These are phyloP conservation scores for Eulithis prunata DNA, from an alignment of 2,888 invertebrate genomes.

Conservation along the genomic window DNA sequence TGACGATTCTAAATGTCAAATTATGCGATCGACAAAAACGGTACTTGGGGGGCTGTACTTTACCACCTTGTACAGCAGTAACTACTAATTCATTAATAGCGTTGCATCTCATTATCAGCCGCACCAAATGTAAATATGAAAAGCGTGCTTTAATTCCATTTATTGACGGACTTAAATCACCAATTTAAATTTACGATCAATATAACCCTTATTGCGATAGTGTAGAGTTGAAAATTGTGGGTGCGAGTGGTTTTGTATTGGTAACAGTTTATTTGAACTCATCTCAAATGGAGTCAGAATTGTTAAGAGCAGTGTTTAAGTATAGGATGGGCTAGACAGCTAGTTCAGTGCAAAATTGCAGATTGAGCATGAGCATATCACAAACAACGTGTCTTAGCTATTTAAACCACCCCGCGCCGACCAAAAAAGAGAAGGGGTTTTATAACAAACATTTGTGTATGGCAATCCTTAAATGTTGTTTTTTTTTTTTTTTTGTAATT, in stretches of 20 bases:
- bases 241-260: conserved; percentile 30
- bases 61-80: conserved; percentile 4
- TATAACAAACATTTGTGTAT: too few species aligned
- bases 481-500: too few species aligned
- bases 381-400: too few species aligned
- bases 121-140: conserved; percentile 59
- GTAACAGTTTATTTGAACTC: conserved; percentile 43
- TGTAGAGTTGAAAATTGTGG: conserved; percentile 15
- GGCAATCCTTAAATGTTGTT: too few species aligned
- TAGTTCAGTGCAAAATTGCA: background rate
- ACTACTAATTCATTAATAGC: conserved; percentile 39
- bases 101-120: conserved; percentile 62
- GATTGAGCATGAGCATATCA: too few species aligned
- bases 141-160: conserved; percentile 62
- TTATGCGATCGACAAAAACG: too few species aligned
- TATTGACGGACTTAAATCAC: conserved; percentile 32
- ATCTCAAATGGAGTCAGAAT: conserved; percentile 49
- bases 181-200: conserved; percentile 5
- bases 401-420: too few species aligned
- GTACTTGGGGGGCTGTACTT: too few species aligned
- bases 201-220: conserved; percentile 1
- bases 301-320: conserved; percentile 56
- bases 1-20: too few species aligned
- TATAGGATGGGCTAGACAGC: conserved; percentile 6
- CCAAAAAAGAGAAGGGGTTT: too few species aligned